A percentile compares a stretch with the other conserved stretches of the same genome.
These are phyloP conservation scores for Stichodactyla helianthus DNA, from an alignment of 64 coral and sea anemone species.

Conservation along the genomic window DNA sequence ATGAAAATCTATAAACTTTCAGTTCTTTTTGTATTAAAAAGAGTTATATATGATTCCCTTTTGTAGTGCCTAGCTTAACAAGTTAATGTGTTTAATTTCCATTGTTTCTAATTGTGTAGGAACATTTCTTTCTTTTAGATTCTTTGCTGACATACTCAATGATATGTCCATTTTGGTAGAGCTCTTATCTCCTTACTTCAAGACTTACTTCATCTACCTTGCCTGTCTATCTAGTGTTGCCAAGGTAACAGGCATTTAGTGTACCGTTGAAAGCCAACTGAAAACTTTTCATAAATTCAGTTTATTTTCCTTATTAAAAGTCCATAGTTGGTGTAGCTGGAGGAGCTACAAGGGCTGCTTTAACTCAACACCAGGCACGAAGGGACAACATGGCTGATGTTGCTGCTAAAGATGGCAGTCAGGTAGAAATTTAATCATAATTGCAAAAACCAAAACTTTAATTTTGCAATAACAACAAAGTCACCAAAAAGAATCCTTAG, in stretches of 20 bases:
- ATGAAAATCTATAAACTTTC: too few relatives aligned
- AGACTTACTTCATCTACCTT: constrained; percentile 81
- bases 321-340: constrained; percentile 95
- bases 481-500: too few relatives aligned
- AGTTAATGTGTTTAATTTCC: too few relatives aligned
- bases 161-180: constrained; percentile 87
- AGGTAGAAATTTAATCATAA: constrained; percentile 25
- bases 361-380: constrained; percentile 97
- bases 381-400: constrained; percentile 99
- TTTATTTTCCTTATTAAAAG: constrained; percentile 28
- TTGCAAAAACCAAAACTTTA: neutral
- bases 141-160: constrained; percentile 96
- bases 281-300: neutral
- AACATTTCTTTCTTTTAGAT: constrained; percentile 23
- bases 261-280: too few relatives aligned
- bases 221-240: constrained; percentile 89
- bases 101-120: too few relatives aligned
- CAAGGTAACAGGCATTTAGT: constrained; percentile 47
- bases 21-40: too few relatives aligned
- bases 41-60: neutral
- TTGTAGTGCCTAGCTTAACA: neutral
- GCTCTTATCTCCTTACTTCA: constrained; percentile 78
- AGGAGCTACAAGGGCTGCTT: constrained; percentile 89
- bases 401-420: constrained; percentile 97
- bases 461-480: too few relatives aligned